Evolutionary conservation across 1,140 invertebrate genomes (phyloP).

Genomic region (Heliconius himera): DNA sequence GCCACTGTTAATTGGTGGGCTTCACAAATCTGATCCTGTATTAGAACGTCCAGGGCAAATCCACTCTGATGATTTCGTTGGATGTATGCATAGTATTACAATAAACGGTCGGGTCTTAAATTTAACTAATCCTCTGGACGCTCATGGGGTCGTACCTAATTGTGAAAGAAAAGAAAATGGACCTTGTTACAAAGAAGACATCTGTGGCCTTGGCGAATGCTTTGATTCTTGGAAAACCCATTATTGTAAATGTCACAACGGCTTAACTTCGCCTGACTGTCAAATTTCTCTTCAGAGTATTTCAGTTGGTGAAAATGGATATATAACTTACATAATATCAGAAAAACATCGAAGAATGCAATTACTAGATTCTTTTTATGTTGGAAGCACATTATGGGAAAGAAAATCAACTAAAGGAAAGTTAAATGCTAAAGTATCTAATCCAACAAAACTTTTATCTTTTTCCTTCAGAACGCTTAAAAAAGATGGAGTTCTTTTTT

Average conservation of each 20-base stretch:
- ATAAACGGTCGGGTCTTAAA: slow-evolving; percentile 93
- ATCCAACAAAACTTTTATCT: slow-evolving; percentile 86
- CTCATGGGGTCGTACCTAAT: slow-evolving; percentile 87
- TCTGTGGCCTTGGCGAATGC: slow-evolving; percentile 89
- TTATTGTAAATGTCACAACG: slow-evolving; percentile 86
- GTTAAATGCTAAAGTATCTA: slow-evolving; percentile 66
- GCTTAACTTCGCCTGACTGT: slow-evolving; percentile 90
- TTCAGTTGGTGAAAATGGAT: slow-evolving; percentile 88
- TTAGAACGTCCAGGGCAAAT: slow-evolving; percentile 93
- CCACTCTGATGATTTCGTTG: slow-evolving; percentile 94
- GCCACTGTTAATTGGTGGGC: slow-evolving; percentile 91
- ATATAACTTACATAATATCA: slow-evolving; percentile 90
- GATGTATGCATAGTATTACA: slow-evolving; percentile 94
- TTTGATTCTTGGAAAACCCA: slow-evolving; percentile 91
- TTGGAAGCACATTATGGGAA: slow-evolving; percentile 87
- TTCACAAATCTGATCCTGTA: slow-evolving; percentile 91
- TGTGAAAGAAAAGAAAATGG: slow-evolving; percentile 87
- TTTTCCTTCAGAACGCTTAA: slow-evolving; percentile 92
- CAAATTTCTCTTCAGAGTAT: slow-evolving; percentile 89
- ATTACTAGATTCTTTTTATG: slow-evolving; percentile 89
- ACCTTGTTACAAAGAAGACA: slow-evolving; percentile 82
- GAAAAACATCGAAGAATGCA: slow-evolving; percentile 94
- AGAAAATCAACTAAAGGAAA: slow-evolving; percentile 73
- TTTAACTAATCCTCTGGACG: slow-evolving; percentile 88
- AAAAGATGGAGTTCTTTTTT: slow-evolving; percentile 89